Evolutionary conservation across 2,888 invertebrate species (phyloP).

Genomic region (Rhyacophila evoluta): DNA sequence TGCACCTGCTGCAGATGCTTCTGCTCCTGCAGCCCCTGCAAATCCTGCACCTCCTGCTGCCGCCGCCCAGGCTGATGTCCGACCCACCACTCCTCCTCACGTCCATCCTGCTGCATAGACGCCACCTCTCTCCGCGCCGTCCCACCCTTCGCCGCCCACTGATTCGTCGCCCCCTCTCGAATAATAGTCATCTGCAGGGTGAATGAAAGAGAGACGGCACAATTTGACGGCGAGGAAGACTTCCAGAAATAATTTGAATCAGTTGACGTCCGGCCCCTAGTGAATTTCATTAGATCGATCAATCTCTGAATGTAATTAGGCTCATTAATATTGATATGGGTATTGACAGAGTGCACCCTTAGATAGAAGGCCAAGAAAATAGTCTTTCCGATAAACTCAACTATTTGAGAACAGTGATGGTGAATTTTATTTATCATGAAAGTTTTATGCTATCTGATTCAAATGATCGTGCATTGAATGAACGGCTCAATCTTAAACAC

Average conservation of each 20-base stretch:
- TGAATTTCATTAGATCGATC: no score
- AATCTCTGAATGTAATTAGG: no score
- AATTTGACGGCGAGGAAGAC: background rate
- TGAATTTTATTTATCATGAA: no score
- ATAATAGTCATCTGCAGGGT: background rate
- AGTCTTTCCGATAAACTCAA: no score
- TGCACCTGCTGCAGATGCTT: background rate
- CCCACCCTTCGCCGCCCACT: background rate
- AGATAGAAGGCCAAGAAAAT: no score
- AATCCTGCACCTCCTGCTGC: background rate
- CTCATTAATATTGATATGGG: no score
- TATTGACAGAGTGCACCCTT: no score
- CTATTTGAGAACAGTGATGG: no score
- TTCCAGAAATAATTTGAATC: background rate
- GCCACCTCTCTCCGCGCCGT: background rate
- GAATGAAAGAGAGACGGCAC: background rate
- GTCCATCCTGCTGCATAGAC: background rate
- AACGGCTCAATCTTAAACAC: no score
- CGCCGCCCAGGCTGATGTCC: conserved; percentile 30
- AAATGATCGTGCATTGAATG: no score
- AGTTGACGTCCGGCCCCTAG: no score
- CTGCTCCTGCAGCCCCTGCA: background rate
- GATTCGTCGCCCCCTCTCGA: background rate
- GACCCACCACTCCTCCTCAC: background rate
- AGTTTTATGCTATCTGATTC: no score